Evolutionary conservation across 2,797 vertebrate species (phyloP).

Genomic region (Austrolebias charrua): DNA sequence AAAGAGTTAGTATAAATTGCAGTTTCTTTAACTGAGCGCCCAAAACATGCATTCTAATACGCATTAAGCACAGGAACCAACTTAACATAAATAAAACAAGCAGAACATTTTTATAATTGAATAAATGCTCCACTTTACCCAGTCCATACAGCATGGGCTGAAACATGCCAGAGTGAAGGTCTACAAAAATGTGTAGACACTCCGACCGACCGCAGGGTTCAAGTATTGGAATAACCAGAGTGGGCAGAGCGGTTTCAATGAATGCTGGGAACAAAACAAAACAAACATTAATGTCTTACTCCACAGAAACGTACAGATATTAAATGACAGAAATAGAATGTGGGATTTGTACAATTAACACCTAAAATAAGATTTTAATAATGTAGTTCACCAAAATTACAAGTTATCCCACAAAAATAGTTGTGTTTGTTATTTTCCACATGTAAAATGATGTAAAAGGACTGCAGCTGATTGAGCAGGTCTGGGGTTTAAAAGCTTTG

Average conservation of each 20-base stretch:
- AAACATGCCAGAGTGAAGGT: slow-evolving; percentile 98
- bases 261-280: slow-evolving; percentile 82
- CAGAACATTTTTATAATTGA: neutral
- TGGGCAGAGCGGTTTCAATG: slow-evolving; percentile 94
- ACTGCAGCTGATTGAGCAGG: neutral
- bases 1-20: too few relatives aligned
- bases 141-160: slow-evolving; percentile 97
- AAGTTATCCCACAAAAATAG: neutral
- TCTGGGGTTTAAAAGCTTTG: slow-evolving; percentile 8
- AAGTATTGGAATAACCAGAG: slow-evolving; percentile 93
- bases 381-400: too few relatives aligned
- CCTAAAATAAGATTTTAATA: neutral
- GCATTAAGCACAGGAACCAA: neutral
- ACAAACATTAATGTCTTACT: neutral
- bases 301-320: slow-evolving; percentile 5
- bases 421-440: neutral
- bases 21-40: neutral
- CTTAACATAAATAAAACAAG: neutral
- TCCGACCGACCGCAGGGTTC: slow-evolving; percentile 96
- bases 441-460: neutral
- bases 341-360: neutral
- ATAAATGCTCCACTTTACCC: slow-evolving; percentile 79
- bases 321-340: neutral
- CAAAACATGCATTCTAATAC: neutral
- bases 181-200: slow-evolving; percentile 97